Evolutionary conservation across 1,140 invertebrate genomes (phyloP).

Genomic region (Parapsyche elsis): DNA sequence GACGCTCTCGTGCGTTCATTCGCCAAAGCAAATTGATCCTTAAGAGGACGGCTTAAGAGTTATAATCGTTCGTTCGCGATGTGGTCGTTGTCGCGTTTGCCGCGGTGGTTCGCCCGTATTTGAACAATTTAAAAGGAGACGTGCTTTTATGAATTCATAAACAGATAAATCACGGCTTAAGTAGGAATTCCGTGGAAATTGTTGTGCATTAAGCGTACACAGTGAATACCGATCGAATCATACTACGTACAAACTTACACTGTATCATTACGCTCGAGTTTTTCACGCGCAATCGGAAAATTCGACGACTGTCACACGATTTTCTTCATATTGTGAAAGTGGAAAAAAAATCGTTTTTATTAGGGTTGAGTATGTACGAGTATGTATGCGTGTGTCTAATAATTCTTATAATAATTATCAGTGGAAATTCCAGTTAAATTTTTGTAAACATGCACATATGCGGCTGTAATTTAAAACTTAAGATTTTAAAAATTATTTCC

Average conservation of each 20-base stretch:
- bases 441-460: no score
- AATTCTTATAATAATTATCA: no score
- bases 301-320: not conserved
- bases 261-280: not conserved
- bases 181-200: constrained; percentile 53
- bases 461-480: not conserved
- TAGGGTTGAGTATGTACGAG: no score
- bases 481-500: constrained; percentile 7
- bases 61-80: not conserved
- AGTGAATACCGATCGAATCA: constrained; percentile 19
- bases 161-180: constrained; percentile 53
- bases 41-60: not conserved
- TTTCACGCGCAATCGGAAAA: not conserved
- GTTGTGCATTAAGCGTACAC: constrained; percentile 44
- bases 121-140: constrained; percentile 50
- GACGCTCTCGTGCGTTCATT: not conserved
- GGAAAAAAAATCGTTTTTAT: no score
- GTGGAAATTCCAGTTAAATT: no score
- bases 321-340: not conserved
- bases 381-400: no score
- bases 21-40: not conserved
- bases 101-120: constrained; percentile 36
- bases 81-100: constrained; percentile 28
- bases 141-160: constrained; percentile 54
- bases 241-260: not conserved